phyloP scores from a whole-genome alignment of 2,797 vertebrate species.

The Pampus argenteus region DNA sequence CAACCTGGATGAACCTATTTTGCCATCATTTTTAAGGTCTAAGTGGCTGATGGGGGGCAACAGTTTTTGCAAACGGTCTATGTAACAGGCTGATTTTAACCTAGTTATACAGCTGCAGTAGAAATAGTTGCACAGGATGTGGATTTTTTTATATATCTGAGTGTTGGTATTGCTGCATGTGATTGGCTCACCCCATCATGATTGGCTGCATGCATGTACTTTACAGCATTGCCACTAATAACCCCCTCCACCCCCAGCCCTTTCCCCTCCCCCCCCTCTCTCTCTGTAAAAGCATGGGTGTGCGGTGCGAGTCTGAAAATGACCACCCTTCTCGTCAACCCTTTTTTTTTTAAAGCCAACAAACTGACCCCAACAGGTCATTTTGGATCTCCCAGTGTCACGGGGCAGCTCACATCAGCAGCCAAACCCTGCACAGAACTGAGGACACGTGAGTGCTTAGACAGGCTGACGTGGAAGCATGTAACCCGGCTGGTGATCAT shows the following conservation, averaged over 20 bases:
- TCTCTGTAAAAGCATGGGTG: constrained; percentile 73
- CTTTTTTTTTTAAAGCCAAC: constrained; percentile 50
- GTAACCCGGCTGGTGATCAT: background rate
- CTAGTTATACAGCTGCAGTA: too few species aligned
- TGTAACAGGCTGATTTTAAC: too few species aligned
- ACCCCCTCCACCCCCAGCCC: background rate
- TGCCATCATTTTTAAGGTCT: too few species aligned
- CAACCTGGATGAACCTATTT: too few species aligned
- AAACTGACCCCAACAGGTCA: constrained; percentile 81
- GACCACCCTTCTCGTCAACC: constrained; percentile 25
- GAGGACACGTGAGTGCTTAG: constrained; percentile 86
- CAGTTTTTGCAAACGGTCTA: too few species aligned
- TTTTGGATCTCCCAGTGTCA: constrained; percentile 89
- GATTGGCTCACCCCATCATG: constrained; percentile 58
- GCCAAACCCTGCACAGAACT: constrained; percentile 87
- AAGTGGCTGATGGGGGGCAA: too few species aligned
- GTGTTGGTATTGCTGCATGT: constrained; percentile 69
- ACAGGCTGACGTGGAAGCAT: background rate
- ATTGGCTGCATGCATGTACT: constrained; percentile 60
- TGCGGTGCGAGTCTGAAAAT: constrained; percentile 50
- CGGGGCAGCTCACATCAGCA: constrained; percentile 85
- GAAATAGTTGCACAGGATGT: background rate
- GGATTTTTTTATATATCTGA: background rate
- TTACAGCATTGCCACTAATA: constrained; percentile 1
- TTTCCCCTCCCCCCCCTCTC: background rate